A percentile compares a stretch with the other conserved stretches of the same genome.
These are phyloP conservation scores for Pycnonotus jocosus DNA, from an alignment of 2,113 vertebrate species.

Conservation along the genomic window DNA sequence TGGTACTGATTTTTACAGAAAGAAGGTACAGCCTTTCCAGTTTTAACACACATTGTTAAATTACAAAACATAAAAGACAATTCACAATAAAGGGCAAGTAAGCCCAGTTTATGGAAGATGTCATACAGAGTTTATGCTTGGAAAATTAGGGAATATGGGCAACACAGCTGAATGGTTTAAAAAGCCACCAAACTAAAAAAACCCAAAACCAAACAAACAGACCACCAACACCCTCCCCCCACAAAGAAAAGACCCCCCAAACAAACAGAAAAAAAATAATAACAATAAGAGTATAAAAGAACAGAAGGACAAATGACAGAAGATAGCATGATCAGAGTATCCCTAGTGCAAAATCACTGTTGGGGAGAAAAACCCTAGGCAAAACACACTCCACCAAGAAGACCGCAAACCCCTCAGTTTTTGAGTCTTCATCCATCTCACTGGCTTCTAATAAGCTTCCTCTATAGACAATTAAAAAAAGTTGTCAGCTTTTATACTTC, in stretches of 20 bases:
- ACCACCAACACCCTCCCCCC: rapidly evolving
- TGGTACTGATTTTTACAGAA: not conserved
- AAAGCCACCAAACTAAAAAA: not conserved
- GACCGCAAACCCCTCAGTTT: rapidly evolving
- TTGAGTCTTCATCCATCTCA: not conserved
- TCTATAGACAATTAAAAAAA: not conserved
- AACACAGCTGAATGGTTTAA: not conserved
- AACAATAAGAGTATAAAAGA: not conserved
- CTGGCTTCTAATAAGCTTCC: not conserved
- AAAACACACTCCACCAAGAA: not conserved
- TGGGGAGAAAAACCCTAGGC: not conserved
- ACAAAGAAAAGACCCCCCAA: not conserved
- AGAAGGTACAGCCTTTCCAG: not conserved
- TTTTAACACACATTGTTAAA: not conserved
- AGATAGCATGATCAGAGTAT: not conserved
- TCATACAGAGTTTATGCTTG: not conserved
- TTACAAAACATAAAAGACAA: not conserved
- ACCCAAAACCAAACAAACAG: rapidly evolving
- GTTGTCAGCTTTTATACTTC: not conserved
- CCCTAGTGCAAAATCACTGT: not conserved
- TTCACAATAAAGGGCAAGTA: not conserved
- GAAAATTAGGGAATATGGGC: not conserved
- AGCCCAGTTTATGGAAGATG: not conserved
- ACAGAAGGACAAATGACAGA: not conserved
- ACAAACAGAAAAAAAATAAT: not conserved